phyloP scores from a whole-genome alignment of 53 echinoderm and acorn worm species.

The Henricia sp. region DNA sequence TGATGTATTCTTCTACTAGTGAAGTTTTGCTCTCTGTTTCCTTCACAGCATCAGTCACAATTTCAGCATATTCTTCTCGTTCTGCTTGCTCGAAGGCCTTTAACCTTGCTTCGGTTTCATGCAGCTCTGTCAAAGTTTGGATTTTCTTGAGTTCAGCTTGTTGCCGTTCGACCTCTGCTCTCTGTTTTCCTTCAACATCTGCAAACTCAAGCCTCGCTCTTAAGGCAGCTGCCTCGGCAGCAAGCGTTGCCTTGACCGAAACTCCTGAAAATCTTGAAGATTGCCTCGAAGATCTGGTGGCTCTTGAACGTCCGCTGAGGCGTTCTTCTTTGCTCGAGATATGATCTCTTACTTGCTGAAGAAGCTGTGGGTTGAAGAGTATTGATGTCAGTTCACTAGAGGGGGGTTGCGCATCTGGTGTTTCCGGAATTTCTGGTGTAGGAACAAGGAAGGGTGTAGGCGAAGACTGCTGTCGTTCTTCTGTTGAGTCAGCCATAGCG shows the following conservation, averaged over 20 bases:
- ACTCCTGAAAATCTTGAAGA: background rate
- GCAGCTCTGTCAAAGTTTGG: conserved; percentile 28
- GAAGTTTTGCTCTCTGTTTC: background rate
- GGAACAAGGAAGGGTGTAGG: background rate
- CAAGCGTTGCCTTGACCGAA: background rate
- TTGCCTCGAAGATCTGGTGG: conserved; percentile 1
- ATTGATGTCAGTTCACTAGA: background rate
- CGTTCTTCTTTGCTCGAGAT: conserved; percentile 45
- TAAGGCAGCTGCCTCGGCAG: conserved; percentile 29
- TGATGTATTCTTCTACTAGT: background rate
- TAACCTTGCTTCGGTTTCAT: conserved; percentile 15
- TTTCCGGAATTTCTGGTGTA: background rate
- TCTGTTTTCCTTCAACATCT: conserved; percentile 22
- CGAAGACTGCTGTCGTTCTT: background rate
- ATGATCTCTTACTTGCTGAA: background rate
- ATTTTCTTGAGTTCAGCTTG: conserved; percentile 25
- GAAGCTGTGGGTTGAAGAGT: conserved; percentile 31
- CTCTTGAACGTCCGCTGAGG: conserved; percentile 16
- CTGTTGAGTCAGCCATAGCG: background rate
- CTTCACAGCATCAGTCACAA: background rate
- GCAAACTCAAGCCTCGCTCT: conserved; percentile 15
- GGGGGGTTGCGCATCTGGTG: background rate
- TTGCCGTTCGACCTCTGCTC: conserved; percentile 17
- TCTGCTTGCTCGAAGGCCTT: conserved; percentile 1
- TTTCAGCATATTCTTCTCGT: background rate